These are phyloP conservation scores for Tricholauxania praeusta DNA, from an alignment of 2,888 invertebrate genomes.

Conservation along the genomic window DNA sequence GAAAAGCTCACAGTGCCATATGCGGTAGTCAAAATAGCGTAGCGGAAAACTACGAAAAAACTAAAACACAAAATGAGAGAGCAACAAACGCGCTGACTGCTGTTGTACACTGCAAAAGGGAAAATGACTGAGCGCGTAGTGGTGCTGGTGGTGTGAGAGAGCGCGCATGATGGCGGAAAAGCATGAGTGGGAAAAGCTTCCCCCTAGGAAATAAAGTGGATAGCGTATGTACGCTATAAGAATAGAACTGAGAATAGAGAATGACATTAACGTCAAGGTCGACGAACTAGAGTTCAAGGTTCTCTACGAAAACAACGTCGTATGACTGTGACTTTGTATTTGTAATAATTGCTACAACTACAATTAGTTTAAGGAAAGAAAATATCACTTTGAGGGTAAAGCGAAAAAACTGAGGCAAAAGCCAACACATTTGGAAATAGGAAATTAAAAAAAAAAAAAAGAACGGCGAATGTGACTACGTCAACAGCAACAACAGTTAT, in stretches of 20 bases:
- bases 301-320: conserved; percentile 36
- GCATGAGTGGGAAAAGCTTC: background rate
- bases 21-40: background rate
- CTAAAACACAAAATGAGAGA: background rate
- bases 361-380: too few species aligned
- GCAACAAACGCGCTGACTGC: background rate
- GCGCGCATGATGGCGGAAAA: background rate
- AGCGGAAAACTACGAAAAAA: conserved; percentile 2
- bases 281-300: conserved; percentile 69
- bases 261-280: conserved; percentile 67
- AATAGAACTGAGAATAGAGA: conserved; percentile 9
- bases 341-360: background rate
- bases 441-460: background rate
- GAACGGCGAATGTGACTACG: background rate
- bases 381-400: too few species aligned
- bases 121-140: background rate
- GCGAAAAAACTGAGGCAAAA: too few species aligned
- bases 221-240: background rate
- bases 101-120: background rate
- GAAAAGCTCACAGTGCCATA: background rate
- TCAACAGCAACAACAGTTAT: conserved; percentile 6
- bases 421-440: too few species aligned
- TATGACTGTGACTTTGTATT: background rate
- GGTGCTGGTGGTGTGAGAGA: background rate
- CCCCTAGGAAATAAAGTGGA: conserved; percentile 17